phyloP scores from a whole-genome alignment of 35 echinoderm and acorn worm species.

The Heliocidaris tuberculata region DNA sequence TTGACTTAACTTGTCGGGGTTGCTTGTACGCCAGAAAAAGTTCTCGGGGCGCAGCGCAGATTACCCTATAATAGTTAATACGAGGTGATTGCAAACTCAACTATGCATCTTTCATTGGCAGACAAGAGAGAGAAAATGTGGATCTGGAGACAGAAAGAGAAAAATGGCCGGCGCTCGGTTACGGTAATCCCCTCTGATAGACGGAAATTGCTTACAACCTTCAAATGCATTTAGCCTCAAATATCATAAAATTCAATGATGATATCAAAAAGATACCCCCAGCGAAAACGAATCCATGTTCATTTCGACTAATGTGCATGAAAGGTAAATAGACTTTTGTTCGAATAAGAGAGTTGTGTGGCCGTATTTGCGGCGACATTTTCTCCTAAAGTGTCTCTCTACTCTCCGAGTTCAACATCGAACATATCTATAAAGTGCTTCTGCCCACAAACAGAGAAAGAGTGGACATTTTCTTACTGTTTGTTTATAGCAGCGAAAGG shows the following conservation, averaged over 20 bases:
- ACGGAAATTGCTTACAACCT: conserved; percentile 49
- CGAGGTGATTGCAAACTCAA: conserved; percentile 31
- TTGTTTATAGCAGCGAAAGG: not conserved
- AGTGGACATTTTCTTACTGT: not conserved
- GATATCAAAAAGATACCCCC: conserved; percentile 42
- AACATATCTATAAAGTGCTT: not conserved
- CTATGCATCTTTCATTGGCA: conserved; percentile 33
- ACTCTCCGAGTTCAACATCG: not conserved
- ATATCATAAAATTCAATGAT: conserved; percentile 56
- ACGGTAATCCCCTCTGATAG: conserved; percentile 39
- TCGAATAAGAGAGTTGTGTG: not conserved
- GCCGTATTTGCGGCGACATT: not conserved
- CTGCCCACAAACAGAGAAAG: not conserved
- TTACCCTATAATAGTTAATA: conserved; percentile 50
- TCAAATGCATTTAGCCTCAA: conserved; percentile 52
- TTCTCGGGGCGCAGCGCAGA: conserved; percentile 29
- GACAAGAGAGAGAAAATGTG: conserved; percentile 21
- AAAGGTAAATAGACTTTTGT: conserved; percentile 52
- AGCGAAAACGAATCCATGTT: conserved; percentile 8
- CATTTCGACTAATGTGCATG: conserved; percentile 36
- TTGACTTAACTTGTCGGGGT: conserved; percentile 24
- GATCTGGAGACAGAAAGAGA: conserved; percentile 28
- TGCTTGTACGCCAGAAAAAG: not conserved
- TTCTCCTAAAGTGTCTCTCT: conserved; percentile 8
- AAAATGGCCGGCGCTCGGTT: conserved; percentile 35